phyloP scores from a whole-genome alignment of 2,888 invertebrate genomes.

The Pandemis cinnamomeana region DNA sequence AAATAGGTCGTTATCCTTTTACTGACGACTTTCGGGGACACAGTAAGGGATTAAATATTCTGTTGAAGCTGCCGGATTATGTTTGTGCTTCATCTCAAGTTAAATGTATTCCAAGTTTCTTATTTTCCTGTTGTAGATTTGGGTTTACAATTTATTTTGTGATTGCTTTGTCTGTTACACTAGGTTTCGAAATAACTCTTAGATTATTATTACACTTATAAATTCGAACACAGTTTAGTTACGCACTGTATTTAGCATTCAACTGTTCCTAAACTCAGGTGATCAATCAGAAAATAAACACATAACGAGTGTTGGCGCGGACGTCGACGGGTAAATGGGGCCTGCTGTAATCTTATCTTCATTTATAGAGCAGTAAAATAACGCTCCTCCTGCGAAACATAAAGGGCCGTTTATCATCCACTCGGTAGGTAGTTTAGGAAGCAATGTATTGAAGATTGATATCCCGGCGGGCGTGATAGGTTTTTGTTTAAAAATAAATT shows the following conservation, averaged over 20 bases:
- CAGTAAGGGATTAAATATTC: conserved; percentile 31
- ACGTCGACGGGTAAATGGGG: conserved; percentile 67
- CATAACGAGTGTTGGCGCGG: conserved; percentile 59
- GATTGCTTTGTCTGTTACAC: no score
- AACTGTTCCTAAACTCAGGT: conserved; percentile 46
- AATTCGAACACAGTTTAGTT: conserved; percentile 14
- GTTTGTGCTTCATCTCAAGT: background rate
- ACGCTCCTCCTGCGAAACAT: conserved; percentile 69
- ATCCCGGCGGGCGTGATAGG: conserved; percentile 56
- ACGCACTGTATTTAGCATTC: conserved; percentile 41
- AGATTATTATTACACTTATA: background rate
- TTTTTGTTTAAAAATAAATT: conserved; percentile 50
- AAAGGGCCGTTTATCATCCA: conserved; percentile 76
- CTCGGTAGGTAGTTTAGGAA: conserved; percentile 69
- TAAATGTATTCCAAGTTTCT: no score
- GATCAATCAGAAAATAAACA: conserved; percentile 66
- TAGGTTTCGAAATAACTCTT: background rate
- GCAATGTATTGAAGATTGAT: conserved; percentile 75
- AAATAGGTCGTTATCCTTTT: conserved; percentile 38
- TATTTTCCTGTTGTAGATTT: no score
- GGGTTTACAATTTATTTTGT: no score
- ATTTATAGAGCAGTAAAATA: conserved; percentile 80
- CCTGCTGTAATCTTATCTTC: conserved; percentile 75
- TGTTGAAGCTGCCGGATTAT: background rate
- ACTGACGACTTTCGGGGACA: conserved; percentile 35